Percentiles rank a stretch among this genome's conserved stretches.
Conservation (phyloP, 1,140 invertebrate species). For the Megathymus violae region DNA sequence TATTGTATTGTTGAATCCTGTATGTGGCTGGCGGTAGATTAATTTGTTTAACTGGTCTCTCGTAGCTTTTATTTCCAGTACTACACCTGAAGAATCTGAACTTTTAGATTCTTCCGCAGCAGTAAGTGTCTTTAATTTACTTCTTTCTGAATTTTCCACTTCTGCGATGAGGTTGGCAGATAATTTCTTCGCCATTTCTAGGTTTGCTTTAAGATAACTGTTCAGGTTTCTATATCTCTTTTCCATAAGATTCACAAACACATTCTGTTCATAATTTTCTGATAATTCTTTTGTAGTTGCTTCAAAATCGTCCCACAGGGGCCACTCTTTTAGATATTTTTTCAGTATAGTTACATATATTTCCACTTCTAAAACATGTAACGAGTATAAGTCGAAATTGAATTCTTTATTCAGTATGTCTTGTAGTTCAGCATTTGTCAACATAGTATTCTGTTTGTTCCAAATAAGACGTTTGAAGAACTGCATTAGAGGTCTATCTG, state of each 20-base stretch:
- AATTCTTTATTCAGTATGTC: conserved; percentile 67
- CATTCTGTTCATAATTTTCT: conserved; percentile 35
- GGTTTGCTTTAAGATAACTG: conserved; percentile 47
- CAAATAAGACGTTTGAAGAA: conserved; percentile 57
- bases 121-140: background rate
- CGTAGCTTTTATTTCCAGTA: conserved; percentile 56
- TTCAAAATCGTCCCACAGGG: conserved; percentile 69
- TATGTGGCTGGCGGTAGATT: conserved; percentile 49
- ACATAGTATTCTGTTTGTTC: conserved; percentile 60
- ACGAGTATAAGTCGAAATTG: conserved; percentile 40
- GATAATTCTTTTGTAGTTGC: conserved; percentile 43
- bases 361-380: conserved; percentile 58
- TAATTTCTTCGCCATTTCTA: conserved; percentile 41
- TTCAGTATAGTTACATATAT: conserved; percentile 68
- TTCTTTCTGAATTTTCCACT: conserved; percentile 1
- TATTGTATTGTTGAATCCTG: conserved; percentile 43
- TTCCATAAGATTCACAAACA: conserved; percentile 44
- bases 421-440: conserved; percentile 67
- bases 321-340: conserved; percentile 73
- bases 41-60: conserved; percentile 58
- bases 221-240: conserved; percentile 54
- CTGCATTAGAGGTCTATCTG: conserved; percentile 58
- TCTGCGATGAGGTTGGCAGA: conserved; percentile 39
- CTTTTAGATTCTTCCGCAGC: conserved; percentile 4
- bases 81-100: conserved; percentile 25